Evolutionary conservation across 1,140 invertebrate genomes (phyloP).

Genomic region (Penaeus indicus): DNA sequence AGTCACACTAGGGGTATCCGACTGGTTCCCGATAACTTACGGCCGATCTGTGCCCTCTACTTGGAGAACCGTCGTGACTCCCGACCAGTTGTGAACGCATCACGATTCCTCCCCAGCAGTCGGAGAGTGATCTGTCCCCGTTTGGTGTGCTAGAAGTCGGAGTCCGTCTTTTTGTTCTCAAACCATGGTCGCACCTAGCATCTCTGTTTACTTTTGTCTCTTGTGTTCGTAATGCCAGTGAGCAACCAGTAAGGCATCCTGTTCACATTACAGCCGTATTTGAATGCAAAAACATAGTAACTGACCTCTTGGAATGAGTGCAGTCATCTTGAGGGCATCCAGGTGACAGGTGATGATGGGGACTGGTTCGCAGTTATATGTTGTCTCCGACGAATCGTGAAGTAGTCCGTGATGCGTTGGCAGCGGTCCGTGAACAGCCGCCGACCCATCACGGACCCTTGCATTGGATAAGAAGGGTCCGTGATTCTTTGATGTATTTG

Average conservation of each 20-base stretch:
- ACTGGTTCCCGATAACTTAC: slow-evolving; percentile 10
- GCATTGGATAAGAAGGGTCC: no score
- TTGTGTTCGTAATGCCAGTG: slow-evolving; percentile 10
- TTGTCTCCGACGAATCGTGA: slow-evolving; percentile 5
- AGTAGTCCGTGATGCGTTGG: neutral
- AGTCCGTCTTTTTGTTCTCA: neutral
- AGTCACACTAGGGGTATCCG: slow-evolving; percentile 1
- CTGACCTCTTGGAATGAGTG: slow-evolving; percentile 5
- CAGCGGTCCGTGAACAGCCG: neutral
- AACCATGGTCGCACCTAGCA: neutral
- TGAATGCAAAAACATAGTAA: slow-evolving; percentile 1
- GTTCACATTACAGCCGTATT: slow-evolving; percentile 10
- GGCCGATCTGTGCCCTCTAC: neutral
- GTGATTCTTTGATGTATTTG: no score
- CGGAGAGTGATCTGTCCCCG: neutral
- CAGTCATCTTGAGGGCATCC: no score
- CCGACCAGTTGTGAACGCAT: neutral
- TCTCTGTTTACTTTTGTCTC: neutral
- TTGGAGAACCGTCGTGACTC: neutral
- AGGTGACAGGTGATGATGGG: slow-evolving; percentile 3
- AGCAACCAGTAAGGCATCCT: neutral
- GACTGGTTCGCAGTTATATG: slow-evolving; percentile 1
- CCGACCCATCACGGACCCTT: neutral
- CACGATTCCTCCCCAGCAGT: neutral
- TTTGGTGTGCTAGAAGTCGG: neutral